Evolutionary conservation across 2,797 vertebrate species (phyloP).

Genomic region (Molossus alvarezi): DNA sequence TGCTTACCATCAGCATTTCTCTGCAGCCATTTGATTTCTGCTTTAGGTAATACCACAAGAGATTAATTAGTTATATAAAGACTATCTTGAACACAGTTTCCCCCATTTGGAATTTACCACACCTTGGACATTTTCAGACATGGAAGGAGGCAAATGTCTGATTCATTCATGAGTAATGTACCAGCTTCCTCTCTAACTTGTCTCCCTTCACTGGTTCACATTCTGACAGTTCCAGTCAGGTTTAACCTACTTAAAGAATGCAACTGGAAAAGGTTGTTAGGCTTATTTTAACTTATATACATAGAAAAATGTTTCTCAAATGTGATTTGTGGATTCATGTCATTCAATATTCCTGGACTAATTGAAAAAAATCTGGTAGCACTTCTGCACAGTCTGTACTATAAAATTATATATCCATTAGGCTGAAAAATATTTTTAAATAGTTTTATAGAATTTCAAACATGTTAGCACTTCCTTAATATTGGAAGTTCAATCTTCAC

Average conservation of each 20-base stretch:
- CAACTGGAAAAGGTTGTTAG: slow-evolving; percentile 57
- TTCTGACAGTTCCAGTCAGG: slow-evolving; percentile 66
- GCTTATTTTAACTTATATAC: slow-evolving; percentile 44
- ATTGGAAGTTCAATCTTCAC: slow-evolving; percentile 57
- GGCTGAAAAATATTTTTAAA: slow-evolving; percentile 68
- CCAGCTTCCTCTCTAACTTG: slow-evolving; percentile 70
- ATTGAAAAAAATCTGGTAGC: slow-evolving; percentile 62
- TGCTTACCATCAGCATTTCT: not conserved
- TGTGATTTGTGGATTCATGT: slow-evolving; percentile 30
- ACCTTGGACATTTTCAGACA: slow-evolving; percentile 63
- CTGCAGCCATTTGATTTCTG: not conserved
- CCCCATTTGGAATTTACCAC: slow-evolving; percentile 28
- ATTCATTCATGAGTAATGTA: slow-evolving; percentile 79
- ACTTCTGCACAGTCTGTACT: slow-evolving; percentile 30
- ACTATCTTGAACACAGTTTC: not conserved
- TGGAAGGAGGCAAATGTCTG: slow-evolving; percentile 55
- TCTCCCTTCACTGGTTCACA: slow-evolving; percentile 57
- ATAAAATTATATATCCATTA: slow-evolving; percentile 71
- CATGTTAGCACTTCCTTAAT: slow-evolving; percentile 69
- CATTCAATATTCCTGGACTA: slow-evolving; percentile 57
- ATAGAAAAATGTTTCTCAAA: slow-evolving; percentile 53
- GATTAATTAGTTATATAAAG: not conserved
- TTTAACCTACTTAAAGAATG: slow-evolving; percentile 62
- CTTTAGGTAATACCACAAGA: not conserved
- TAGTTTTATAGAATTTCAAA: slow-evolving; percentile 63